A percentile compares a stretch with the other conserved stretches of the same genome.
phyloP scores from a whole-genome alignment of 2,113 vertebrate species.

The Candoia aspera region DNA sequence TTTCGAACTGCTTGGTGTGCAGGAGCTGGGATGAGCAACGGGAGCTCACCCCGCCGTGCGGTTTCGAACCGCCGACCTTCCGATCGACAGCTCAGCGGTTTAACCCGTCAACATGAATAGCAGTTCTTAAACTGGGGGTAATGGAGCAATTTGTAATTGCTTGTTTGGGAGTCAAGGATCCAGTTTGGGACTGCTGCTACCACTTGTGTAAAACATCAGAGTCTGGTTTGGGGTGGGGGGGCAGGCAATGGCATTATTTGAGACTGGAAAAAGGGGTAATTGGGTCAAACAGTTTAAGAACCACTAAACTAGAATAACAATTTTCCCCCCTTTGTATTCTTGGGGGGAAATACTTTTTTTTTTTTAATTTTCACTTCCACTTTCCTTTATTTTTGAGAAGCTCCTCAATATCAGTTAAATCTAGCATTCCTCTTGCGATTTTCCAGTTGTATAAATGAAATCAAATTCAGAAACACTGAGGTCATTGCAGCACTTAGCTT shows the following conservation, averaged over 20 bases:
- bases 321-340: neutral
- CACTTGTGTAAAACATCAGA: neutral
- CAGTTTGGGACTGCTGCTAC: neutral
- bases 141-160: neutral
- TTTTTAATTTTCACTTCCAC: neutral
- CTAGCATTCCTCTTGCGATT: neutral
- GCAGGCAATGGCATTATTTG: neutral
- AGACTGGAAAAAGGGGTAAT: neutral
- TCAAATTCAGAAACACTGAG: neutral
- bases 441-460: neutral
- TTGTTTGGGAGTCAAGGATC: neutral
- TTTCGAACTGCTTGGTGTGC: too few species aligned
- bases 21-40: too few species aligned
- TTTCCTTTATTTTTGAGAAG: neutral
- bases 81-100: too few species aligned
- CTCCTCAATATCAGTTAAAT: neutral
- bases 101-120: neutral
- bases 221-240: neutral
- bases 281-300: neutral
- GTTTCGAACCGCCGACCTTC: too few species aligned
- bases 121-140: neutral
- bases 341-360: neutral
- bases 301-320: neutral
- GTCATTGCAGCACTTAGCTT: neutral
- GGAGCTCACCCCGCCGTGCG: too few species aligned